Base-by-base conservation (phyloP, 2,888 invertebrate species). In the Tineola bisselliella region DNA sequence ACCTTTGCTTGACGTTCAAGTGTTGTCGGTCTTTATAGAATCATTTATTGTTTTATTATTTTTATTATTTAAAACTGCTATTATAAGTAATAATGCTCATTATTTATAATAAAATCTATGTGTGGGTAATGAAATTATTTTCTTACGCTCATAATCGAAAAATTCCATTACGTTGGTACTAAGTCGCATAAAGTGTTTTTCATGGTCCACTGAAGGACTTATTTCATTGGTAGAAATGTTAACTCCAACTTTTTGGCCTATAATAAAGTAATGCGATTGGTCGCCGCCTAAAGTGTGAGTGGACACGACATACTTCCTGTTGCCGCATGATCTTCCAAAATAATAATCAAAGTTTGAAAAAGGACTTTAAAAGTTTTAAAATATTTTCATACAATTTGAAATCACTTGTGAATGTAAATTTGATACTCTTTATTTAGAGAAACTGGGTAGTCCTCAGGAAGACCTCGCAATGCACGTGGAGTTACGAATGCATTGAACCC, bases 231-330 rank as follows among this genome's bases (percentile, higher is more conserved):
- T 70, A 62, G 67, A 70, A 68, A 69, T 54, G 62, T 62, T 75
- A 77, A 78, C 79, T 77, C 74, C 68, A 70, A 77, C 77, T 75
- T 79, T 81, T 80, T 77, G 69, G 73, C 76, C 68, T 71, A 71
- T 65, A 66, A 70, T 66, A 65, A 62, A 60, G 25, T 54, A 48
- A 62, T 72, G 61, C 70, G 65, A 86, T 84, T 87, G 86, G 86
- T 64, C 79, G 72, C 79, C 80, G 80, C 79, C 77, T 74, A 70
- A 74, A 74, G 76, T 72, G 74, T 79, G 75, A 77, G 75, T 76
- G 73, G 78, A 80, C 80, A 81, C 79, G 77, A 82, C 73, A 79
- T 79, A 87, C 80, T 87, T 86, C 83, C 82, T 81, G 80, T 79
- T 72, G 17, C 19, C 13, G 17, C 30, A 56, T 17, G 15, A 48